phyloP scores from a whole-genome alignment of 2,888 invertebrate species.

The Acheta domesticus region DNA sequence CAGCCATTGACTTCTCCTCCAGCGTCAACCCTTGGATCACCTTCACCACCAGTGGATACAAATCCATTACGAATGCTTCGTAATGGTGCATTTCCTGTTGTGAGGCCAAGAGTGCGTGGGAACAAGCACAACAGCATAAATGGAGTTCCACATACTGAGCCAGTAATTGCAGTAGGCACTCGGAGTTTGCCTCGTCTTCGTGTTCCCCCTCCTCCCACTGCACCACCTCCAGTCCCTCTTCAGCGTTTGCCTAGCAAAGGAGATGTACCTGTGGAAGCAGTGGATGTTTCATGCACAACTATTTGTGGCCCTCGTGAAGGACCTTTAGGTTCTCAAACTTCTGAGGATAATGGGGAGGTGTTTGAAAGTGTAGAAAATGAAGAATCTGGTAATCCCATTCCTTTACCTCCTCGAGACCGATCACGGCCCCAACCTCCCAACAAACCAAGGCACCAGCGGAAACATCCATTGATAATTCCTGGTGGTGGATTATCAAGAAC shows the following conservation, averaged over 20 bases:
- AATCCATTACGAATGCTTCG: slow-evolving; percentile 67
- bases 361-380: slow-evolving; percentile 23
- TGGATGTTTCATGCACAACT: not conserved
- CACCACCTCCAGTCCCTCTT: slow-evolving; percentile 18
- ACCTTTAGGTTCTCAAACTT: not conserved
- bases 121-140: slow-evolving; percentile 48
- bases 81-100: slow-evolving; percentile 54
- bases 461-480: slow-evolving; percentile 77
- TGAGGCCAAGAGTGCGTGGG: slow-evolving; percentile 54
- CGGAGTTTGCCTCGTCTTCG: slow-evolving; percentile 33
- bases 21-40: slow-evolving; percentile 33
- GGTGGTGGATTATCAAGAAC: slow-evolving; percentile 41
- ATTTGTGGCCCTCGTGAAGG: not conserved
- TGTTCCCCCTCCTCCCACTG: slow-evolving; percentile 39
- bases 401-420: slow-evolving; percentile 73
- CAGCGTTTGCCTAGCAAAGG: not conserved
- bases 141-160: slow-evolving; percentile 30
- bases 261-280: not conserved
- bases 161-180: slow-evolving; percentile 23
- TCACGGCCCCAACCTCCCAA: slow-evolving; percentile 60
- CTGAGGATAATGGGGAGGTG: slow-evolving; percentile 21
- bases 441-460: slow-evolving; percentile 71
- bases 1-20: slow-evolving; percentile 50
- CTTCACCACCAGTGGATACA: slow-evolving; percentile 41
- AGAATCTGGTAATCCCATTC: slow-evolving; percentile 60